These are phyloP conservation scores for Trochalopteron elliotii DNA, from an alignment of 2,113 vertebrate species.

Conservation along the genomic window DNA sequence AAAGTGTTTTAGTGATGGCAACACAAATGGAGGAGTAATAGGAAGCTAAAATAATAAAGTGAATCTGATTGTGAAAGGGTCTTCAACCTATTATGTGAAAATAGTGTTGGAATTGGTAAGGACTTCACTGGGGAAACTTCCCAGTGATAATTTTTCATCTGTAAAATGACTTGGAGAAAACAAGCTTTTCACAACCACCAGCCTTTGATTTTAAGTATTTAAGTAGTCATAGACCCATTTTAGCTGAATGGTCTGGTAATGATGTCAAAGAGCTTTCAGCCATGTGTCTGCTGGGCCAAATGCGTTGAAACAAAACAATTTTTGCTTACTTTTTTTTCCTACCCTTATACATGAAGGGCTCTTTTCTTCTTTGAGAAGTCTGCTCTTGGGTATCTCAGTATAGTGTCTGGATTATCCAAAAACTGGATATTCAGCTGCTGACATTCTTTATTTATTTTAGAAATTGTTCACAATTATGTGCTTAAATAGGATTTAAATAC, in stretches of 20 bases:
- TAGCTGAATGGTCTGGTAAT: not conserved
- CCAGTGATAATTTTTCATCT: not conserved
- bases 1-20: not conserved
- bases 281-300: not conserved
- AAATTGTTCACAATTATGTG: not conserved
- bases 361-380: not conserved
- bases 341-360: not conserved
- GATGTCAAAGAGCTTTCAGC: not conserved
- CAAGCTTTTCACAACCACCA: not conserved
- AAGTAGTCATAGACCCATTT: not conserved
- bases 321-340: not conserved
- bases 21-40: not conserved
- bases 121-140: not conserved
- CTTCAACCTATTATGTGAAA: not conserved
- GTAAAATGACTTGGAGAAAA: not conserved
- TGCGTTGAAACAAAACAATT: not conserved
- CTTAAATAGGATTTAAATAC: not conserved
- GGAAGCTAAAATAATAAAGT: not conserved
- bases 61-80: not conserved
- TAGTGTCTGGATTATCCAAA: not conserved
- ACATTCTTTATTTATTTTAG: not conserved
- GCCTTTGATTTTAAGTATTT: not conserved
- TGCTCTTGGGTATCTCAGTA: not conserved
- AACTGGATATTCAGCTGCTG: not conserved
- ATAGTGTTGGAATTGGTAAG: not conserved